These are phyloP conservation scores for Zaprionus gabonicus DNA, from an alignment of 1,140 invertebrate species.

Conservation along the genomic window DNA sequence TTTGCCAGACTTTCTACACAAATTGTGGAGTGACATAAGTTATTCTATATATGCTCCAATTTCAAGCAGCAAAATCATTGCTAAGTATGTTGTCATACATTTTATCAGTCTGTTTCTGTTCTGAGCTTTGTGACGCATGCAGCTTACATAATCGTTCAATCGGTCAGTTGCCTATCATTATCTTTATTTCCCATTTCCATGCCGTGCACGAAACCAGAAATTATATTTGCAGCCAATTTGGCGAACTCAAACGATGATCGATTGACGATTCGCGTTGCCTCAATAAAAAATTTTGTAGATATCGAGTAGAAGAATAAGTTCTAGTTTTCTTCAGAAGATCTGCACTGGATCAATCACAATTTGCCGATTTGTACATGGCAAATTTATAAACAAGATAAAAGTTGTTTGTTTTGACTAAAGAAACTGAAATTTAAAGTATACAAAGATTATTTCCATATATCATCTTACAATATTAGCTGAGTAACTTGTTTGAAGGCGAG, in stretches of 20 bases:
- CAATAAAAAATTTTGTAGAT: slow-evolving; percentile 11
- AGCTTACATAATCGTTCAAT: slow-evolving; percentile 32
- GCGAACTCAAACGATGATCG: slow-evolving; percentile 14
- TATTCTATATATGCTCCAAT: background rate
- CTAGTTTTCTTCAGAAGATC: background rate
- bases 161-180: slow-evolving; percentile 32
- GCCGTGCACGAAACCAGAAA: slow-evolving; percentile 25
- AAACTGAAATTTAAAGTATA: background rate
- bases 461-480: background rate
- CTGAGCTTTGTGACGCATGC: slow-evolving; percentile 9
- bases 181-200: slow-evolving; percentile 46
- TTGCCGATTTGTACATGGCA: slow-evolving; percentile 5
- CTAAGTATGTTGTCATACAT: slow-evolving; percentile 17
- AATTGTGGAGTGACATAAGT: slow-evolving; percentile 5
- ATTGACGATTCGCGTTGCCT: slow-evolving; percentile 6
- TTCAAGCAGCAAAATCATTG: background rate
- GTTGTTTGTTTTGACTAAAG: background rate
- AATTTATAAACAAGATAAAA: background rate
- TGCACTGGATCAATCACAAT: slow-evolving; percentile 10
- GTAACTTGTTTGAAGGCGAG: background rate
- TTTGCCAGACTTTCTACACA: background rate
- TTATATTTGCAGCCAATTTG: slow-evolving; percentile 27
- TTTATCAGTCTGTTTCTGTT: slow-evolving; percentile 10
- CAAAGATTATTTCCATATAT: background rate
- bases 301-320: background rate